Evolutionary conservation across 2,113 vertebrate species (phyloP).

Genomic region (Herpetotheres cachinnans): DNA sequence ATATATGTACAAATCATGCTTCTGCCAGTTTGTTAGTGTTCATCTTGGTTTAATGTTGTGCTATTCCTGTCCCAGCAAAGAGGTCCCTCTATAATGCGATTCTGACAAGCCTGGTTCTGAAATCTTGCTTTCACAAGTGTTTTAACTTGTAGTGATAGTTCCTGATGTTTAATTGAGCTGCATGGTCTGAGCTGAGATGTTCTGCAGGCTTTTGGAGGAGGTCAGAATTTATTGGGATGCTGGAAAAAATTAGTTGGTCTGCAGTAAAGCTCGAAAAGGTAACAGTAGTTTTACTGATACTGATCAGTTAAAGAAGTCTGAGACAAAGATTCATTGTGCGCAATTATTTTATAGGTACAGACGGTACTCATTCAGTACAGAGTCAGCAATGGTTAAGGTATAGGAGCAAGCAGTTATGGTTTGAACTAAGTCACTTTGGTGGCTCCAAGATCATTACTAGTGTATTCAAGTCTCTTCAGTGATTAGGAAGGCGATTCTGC

Average conservation of each 20-base stretch:
- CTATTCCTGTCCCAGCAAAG: not conserved
- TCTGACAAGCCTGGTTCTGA: not conserved
- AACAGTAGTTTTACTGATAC: not conserved
- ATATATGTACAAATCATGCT: not conserved
- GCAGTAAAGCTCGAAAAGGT: not conserved
- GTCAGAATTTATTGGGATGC: not conserved
- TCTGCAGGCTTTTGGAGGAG: not conserved
- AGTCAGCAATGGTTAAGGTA: not conserved
- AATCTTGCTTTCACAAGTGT: not conserved
- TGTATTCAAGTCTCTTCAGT: not conserved
- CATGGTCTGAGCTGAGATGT: not conserved
- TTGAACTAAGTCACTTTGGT: not conserved
- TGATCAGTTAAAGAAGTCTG: not conserved
- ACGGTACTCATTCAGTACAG: not conserved
- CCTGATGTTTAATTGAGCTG: not conserved
- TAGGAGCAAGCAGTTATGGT: not conserved
- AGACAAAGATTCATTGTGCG: not conserved
- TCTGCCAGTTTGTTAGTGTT: not conserved
- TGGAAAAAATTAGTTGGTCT: not conserved
- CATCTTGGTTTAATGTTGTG: not conserved
- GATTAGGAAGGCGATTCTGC: not conserved
- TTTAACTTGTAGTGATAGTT: not conserved
- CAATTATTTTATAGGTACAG: not conserved
- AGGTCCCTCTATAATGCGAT: not conserved
- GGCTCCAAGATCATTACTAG: not conserved